Evolutionary conservation across 2,797 vertebrate species (phyloP).

Genomic region (Pachyuromys duprasi): DNA sequence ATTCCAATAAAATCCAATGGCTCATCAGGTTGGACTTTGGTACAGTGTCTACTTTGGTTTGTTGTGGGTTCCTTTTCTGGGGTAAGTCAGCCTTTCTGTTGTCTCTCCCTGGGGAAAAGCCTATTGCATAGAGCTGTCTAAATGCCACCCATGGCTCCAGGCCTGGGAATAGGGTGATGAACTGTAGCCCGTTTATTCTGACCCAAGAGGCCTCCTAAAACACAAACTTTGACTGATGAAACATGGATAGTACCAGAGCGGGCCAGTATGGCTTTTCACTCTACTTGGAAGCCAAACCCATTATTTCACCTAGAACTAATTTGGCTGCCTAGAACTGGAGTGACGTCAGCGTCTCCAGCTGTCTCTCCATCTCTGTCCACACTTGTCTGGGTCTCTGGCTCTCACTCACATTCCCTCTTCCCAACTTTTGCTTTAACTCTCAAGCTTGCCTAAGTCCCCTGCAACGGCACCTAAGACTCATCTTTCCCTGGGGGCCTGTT

Average conservation of each 20-base stretch:
- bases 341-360: not conserved
- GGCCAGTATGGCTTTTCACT: not conserved
- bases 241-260: not conserved
- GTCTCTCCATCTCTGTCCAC: not conserved
- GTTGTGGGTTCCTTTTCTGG: not conserved
- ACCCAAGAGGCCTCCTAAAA: not conserved
- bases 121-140: too few species aligned
- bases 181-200: not conserved
- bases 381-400: not conserved
- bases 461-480: not conserved
- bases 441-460: not conserved
- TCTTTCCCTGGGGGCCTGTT: not conserved
- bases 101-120: not conserved
- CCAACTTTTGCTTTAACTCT: not conserved
- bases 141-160: not conserved
- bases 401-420: not conserved
- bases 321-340: slow-evolving; percentile 3
- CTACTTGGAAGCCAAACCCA: not conserved
- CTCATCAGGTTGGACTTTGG: not conserved
- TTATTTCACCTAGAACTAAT: not conserved
- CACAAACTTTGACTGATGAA: not conserved
- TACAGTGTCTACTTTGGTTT: not conserved
- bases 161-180: not conserved
- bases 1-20: not conserved
- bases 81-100: not conserved